Conservation (phyloP, 2,797 vertebrate genomes). For the Coreius guichenoti region DNA sequence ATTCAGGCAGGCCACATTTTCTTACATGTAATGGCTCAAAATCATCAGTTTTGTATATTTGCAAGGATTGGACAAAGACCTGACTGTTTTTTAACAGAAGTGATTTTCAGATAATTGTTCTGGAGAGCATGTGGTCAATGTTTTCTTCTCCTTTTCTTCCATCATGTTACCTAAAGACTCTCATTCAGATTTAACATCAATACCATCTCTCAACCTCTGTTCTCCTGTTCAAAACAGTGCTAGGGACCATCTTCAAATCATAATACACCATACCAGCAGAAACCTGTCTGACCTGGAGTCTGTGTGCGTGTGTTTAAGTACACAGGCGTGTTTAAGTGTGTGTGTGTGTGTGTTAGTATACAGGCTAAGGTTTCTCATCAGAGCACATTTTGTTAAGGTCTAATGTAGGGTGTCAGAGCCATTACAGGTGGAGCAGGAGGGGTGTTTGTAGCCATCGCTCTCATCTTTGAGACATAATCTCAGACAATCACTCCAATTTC, state of each 20-base stretch:
- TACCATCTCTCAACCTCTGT: slow-evolving; percentile 4
- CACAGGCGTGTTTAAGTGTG: neutral
- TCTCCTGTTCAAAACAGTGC: slow-evolving; percentile 25
- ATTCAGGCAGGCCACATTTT: neutral
- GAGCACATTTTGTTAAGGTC: neutral
- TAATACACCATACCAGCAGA: slow-evolving; percentile 9
- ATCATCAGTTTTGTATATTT: neutral
- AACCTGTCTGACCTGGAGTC: neutral
- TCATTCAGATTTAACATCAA: slow-evolving; percentile 46
- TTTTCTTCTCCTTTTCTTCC: slow-evolving; percentile 15
- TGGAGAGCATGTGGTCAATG: neutral
- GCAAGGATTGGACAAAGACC: slow-evolving; percentile 28
- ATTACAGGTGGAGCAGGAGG: slow-evolving; percentile 13
- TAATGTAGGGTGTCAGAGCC: slow-evolving; percentile 14
- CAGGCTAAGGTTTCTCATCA: slow-evolving; percentile 17
- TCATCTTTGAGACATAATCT: slow-evolving; percentile 9
- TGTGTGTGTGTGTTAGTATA: neutral
- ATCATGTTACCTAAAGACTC: slow-evolving; percentile 25
- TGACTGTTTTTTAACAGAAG: slow-evolving; percentile 47
- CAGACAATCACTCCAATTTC: slow-evolving; percentile 9
- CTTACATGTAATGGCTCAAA: neutral
- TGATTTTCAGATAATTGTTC: slow-evolving; percentile 48
- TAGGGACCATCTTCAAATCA: slow-evolving; percentile 21
- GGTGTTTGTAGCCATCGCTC: neutral
- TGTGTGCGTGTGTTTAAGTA: neutral